Evolutionary conservation across 2,113 vertebrate species (phyloP), one percentile per base, ranked within the genome.

Genomic region (Falcunculus frontatus): DNA sequence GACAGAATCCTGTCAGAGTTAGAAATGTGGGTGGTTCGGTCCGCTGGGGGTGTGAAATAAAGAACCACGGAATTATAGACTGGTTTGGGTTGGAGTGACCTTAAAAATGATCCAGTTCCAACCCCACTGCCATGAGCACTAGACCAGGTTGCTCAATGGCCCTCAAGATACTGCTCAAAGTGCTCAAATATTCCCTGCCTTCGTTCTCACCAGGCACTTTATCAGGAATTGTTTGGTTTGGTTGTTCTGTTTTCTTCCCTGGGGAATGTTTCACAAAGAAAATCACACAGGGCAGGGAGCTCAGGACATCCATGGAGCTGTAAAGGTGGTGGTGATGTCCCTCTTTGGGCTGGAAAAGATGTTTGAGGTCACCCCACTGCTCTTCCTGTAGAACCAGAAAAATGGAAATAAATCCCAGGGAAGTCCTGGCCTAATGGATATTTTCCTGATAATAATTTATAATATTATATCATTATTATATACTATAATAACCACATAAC

Each of bases 221-320:
- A 37, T 8, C 56, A 44, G n/a, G 65, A 27, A 17, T 19, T 7
- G 21, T 23, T 78, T 13, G 29, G 9, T 30, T 50, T 57, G 27
- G 2, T 27, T 16, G 10, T 19, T 85, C 35, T 44, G 11, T 47
- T 84, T 64, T 25, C 64, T 62, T 44, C 16, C 39, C 69, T 5
- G 21, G 56, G n/a, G 52, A 87, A 41, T 4, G 5, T 53, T 79
- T 79, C 37, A 60, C 29, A 63, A 70, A 78, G 77, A n/a, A 77
- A 93, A 93, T 21, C 41, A 5, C 9, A 0, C 16, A 10, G 20
- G 7, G 56, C 56, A 82, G 80, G 62, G 74, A 13, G 23, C 30
- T 68, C 7, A 18, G 8, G 22, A 15, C 0, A 4, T 56, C 68
- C 2, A 0, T 47, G 56, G 68, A 37, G 55, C 6, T 69, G 52